Percentiles rank a stretch among this genome's conserved stretches.
Evolutionary conservation across 2,797 vertebrate genomes (phyloP).

Genomic region (Xyrichtys novacula): DNA sequence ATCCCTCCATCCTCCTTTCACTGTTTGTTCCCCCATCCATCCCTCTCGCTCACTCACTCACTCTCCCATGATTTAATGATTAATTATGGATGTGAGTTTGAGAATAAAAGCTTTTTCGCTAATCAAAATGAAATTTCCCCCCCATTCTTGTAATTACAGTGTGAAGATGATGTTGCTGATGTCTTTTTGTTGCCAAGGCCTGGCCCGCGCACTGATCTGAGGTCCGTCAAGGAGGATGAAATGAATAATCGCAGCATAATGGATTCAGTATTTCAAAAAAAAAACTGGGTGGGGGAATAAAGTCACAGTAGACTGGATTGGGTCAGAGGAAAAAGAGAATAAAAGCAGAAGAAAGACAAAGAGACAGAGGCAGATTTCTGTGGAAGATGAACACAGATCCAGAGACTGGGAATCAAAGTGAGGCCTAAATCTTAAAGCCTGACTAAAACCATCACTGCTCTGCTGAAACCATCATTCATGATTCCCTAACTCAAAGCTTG

Average conservation of each 20-base stretch:
- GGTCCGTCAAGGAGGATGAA: conserved; percentile 67
- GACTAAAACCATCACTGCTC: conserved; percentile 10
- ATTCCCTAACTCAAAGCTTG: conserved; percentile 12
- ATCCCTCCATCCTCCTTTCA: conserved; percentile 59
- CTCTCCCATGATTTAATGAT: conserved; percentile 94
- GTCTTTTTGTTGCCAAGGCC: conserved; percentile 74
- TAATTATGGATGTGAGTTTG: conserved; percentile 99
- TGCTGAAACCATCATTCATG: not conserved
- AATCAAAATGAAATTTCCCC: conserved; percentile 85
- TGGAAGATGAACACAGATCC: conserved; percentile 35
- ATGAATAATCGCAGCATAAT: conserved; percentile 65
- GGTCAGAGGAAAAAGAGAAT: conserved; percentile 37
- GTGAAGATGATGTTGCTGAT: conserved; percentile 78
- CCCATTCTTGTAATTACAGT: conserved; percentile 87
- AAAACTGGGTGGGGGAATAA: conserved; percentile 8
- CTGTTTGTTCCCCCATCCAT: conserved; percentile 53
- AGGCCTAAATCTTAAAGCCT: conserved; percentile 22
- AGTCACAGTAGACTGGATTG: conserved; percentile 36
- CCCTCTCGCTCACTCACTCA: conserved; percentile 83
- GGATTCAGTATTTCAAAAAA: conserved; percentile 48
- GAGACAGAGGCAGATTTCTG: conserved; percentile 42
- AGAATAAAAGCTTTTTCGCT: conserved; percentile 94
- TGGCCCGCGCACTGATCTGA: conserved; percentile 62
- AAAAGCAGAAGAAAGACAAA: conserved; percentile 54
- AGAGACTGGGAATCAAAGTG: conserved; percentile 27